Evolutionary conservation across 2,888 invertebrate species (phyloP).

Genomic region (Punctoribates punctum): DNA sequence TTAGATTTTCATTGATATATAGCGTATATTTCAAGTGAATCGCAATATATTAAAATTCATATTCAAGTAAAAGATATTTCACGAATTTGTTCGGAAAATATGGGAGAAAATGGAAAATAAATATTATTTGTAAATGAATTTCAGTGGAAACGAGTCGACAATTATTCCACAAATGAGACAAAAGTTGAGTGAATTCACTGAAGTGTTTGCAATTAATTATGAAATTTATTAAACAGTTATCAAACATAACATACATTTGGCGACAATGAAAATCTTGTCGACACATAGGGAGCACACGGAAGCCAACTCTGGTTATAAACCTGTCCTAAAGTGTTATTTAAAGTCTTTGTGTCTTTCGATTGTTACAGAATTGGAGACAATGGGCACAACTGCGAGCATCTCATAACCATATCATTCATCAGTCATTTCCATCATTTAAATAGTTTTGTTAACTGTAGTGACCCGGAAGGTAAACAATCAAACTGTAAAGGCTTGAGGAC

Average conservation of each 20-base stretch:
- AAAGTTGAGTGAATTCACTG: background rate
- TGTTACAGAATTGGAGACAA: conserved; percentile 11
- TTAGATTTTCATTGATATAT: background rate
- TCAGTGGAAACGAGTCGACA: conserved; percentile 1
- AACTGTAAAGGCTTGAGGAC: conserved; percentile 24
- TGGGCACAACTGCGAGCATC: background rate
- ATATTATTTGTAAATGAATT: background rate
- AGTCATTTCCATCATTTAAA: conserved; percentile 10
- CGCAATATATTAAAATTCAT: background rate
- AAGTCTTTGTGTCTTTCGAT: conserved; percentile 17
- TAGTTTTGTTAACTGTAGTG: background rate
- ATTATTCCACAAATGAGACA: background rate
- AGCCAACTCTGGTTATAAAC: conserved; percentile 9
- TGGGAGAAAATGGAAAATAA: background rate
- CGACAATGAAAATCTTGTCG: conserved; percentile 20
- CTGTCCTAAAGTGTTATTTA: conserved; percentile 16
- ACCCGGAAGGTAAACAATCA: conserved; percentile 26
- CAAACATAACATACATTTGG: background rate
- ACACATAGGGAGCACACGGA: background rate
- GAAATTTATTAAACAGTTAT: background rate
- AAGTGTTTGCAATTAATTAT: conserved; percentile 28
- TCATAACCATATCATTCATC: background rate
- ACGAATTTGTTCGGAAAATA: background rate
- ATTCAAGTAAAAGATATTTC: background rate
- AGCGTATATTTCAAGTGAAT: background rate